Base-by-base conservation (phyloP, 1,140 invertebrate genomes). In the Phenacoccus solenopsis region DNA sequence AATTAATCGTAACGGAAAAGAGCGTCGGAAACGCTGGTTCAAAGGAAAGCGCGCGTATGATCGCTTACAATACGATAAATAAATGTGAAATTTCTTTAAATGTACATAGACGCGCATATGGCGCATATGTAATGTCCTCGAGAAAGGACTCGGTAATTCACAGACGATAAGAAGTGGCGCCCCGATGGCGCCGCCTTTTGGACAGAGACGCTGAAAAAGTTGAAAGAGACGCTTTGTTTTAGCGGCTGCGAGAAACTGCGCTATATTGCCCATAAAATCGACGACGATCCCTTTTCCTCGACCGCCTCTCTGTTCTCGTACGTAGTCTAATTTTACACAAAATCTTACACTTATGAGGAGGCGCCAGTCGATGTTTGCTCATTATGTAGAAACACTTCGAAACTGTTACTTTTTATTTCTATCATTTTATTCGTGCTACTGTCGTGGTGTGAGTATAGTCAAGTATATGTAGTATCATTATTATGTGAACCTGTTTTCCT, bases 301-400 rank as follows among this genome's bases (percentile, higher is more conserved):
- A 16, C 20, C 20, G 13, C 38, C 38, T 16, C 38, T 49, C 16
- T 49, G 38, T 49, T n/a, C n/a, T n/a, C n/a, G n/a, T n/a, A n/a
- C n/a, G n/a, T n/a, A n/a, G 38, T 49, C 38, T 49, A 49, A 49
- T 49, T 49, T 49, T 49, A 49, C 38, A 49, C 38, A 49, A 49
- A 49, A 49, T 49, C 38, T 49, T 10, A 49, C 38, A 49, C 38
- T 49, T 49, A 16, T n/a, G 38, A 49, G 20, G 20, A 49, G 38
- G 38, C 38, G 38, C 38, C 38, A 49, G 38, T 49, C 38, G 20
- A 49, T 49, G 38, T 49, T 49, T 49, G 38, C 38, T 49, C 20
- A 49, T 49, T 49, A 49, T 16, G 38, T 49, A 49, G 38, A 16
- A 49, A 49, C 38, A 32, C 13, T 49, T 49, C 20, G 13, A 16